These are phyloP conservation scores for Tenthredo scrophulariae DNA, from an alignment of 2,888 invertebrate species.

Conservation along the genomic window DNA sequence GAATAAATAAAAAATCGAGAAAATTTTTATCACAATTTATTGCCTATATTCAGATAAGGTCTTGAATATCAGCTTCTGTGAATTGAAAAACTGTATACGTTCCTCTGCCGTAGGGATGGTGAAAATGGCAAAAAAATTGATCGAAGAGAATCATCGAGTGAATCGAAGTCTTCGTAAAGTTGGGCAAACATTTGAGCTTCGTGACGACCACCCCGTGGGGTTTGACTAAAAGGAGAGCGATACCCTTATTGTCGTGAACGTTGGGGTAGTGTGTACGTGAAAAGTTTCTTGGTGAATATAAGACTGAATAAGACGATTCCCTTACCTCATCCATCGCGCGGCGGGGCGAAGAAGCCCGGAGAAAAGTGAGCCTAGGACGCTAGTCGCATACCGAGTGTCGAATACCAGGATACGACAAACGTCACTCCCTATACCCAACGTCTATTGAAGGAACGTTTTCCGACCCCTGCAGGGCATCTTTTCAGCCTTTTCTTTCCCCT, in stretches of 20 bases:
- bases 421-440: slow-evolving; percentile 28
- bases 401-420: slow-evolving; percentile 49
- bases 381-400: slow-evolving; percentile 66
- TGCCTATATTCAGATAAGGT: neutral
- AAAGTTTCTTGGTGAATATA: slow-evolving; percentile 64
- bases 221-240: slow-evolving; percentile 73
- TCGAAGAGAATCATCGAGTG: slow-evolving; percentile 54
- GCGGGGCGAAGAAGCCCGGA: slow-evolving; percentile 61
- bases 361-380: slow-evolving; percentile 66
- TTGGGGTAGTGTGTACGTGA: slow-evolving; percentile 62
- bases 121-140: slow-evolving; percentile 54
- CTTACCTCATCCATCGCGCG: slow-evolving; percentile 68
- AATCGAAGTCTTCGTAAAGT: slow-evolving; percentile 44
- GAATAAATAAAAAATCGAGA: neutral
- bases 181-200: slow-evolving; percentile 65
- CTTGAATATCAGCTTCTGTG: neutral
- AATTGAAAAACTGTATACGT: slow-evolving; percentile 11
- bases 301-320: slow-evolving; percentile 72
- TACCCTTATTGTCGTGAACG: slow-evolving; percentile 70
- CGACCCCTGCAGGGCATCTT: slow-evolving; percentile 34
- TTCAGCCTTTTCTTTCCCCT: slow-evolving; percentile 34
- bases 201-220: slow-evolving; percentile 58
- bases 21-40: neutral
- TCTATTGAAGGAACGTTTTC: slow-evolving; percentile 51
- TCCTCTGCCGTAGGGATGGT: neutral